Evolutionary conservation across 2,888 invertebrate species (phyloP), one percentile per base, ranked within the genome.

Genomic region (Heliothis peltigera): DNA sequence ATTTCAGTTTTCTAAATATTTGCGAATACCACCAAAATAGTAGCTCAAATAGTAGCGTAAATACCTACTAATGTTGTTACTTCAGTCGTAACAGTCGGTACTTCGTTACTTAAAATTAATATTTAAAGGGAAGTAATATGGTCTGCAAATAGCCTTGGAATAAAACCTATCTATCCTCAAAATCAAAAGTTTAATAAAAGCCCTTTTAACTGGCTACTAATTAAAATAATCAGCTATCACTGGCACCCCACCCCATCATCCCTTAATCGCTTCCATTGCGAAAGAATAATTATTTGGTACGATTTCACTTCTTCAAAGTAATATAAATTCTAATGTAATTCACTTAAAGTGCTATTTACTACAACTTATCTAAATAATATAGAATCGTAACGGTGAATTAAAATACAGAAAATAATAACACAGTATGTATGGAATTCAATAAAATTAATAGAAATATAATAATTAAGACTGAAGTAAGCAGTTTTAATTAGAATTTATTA

Each of bases 251-350:
- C 68, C 55, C 19, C 51, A 49, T 53, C 22, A 67, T 73, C 72
- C 74, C 62, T 71, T 80, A 77, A 79, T 80, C 67, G 72, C 54
- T 46, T 60, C 54, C 64, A 80, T 77, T 80, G 70, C 77, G 58
- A 74, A 81, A 68, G 72, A 77, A 78, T 75, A 76, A 83, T 79
- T 74, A 81, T 78, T 78, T 70, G 53, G 63, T 69, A 68, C 55
- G 44, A 63, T 10, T 65, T 43, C 32, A 18, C 18, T 0, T 5
- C 18, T 17, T 6, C 44, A 58, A 44, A 42, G 54, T n/a, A 61
- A 15, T 44, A 21, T 17, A 22, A 12, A 35, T 49, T 32, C 55
- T 70, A 68, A 28, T 0, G 0, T 0, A 0, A 1, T 1, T 2
- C 0, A 0, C 0, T 21, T 21, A 68, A 10, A 57, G 65, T 64